Evolutionary conservation across 2,797 vertebrate genomes (phyloP), one percentile per base, ranked within the genome.

Genomic region (Gadopsis marmoratus): DNA sequence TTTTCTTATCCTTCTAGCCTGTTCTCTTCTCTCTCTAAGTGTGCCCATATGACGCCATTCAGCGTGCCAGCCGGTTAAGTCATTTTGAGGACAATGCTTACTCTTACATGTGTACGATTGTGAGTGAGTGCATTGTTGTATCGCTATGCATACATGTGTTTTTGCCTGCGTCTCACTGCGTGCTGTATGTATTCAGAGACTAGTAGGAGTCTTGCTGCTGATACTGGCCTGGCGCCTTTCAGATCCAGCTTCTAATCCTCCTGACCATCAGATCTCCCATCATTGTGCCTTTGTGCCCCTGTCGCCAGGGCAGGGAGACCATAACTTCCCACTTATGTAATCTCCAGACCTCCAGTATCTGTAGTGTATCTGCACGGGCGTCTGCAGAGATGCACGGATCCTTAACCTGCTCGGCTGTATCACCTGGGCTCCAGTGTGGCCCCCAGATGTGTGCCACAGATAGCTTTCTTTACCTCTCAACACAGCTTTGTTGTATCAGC

Each of bases 201-300:
- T 84, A 75, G 86, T 71, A 79, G 93, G 91, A 95, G 93, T 93
- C 94, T 91, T 72, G 85, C 81, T 85, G 78, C 89, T 92, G 94
- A 96, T 94, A 94, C 94, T 88, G 85, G 80, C 90, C 87, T 95
- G 96, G 96, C 95, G 95, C 96, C 96, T 95, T 92, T 91, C 90
- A 95, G 94, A 95, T 95, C 92, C 91, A 93, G 89, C 91, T 93
- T 69, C 91, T 95, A 94, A 95, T 95, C 95, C 94, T 91, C 89
- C 86, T 86, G 94, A 89, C 92, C 93, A 96, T 96, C 96, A 93
- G 92, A 96, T 95, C 92, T 95, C 84, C 84, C 85, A 82, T 94
- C 90, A 74, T 83, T 76, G 91, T 80, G 87, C 91, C 90, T 94
- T 92, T 93, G 92, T 92, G 88, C 82, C 71, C 82, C 73, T 89